These are phyloP conservation scores for Nasonovia ribisnigri DNA, from an alignment of 2,888 invertebrate genomes.

Conservation along the genomic window DNA sequence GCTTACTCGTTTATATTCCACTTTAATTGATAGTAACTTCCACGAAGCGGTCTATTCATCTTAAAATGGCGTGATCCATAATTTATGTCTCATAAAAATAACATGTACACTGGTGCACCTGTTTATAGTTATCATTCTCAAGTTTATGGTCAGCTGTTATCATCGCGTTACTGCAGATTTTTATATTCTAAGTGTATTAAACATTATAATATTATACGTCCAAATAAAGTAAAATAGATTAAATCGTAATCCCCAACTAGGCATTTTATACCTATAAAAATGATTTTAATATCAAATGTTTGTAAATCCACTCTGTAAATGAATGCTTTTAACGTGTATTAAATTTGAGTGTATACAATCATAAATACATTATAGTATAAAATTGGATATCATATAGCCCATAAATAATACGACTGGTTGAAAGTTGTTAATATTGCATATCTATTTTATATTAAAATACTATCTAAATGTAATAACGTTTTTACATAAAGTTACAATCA, in stretches of 20 bases:
- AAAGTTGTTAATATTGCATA: not conserved
- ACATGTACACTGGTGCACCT: not conserved
- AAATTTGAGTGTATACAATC: not conserved
- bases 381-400: not conserved
- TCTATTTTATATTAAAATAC: not conserved
- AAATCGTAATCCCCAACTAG: not conserved
- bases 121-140: not conserved
- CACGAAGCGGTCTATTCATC: not conserved
- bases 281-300: not conserved
- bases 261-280: not conserved
- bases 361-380: not conserved
- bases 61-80: not conserved
- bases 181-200: conserved; percentile 25
- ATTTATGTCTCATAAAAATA: conserved; percentile 5
- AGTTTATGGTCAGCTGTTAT: conserved; percentile 23
- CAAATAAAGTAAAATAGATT: not conserved
- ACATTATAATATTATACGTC: not conserved
- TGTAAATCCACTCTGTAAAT: not conserved
- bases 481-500: conserved; percentile 7
- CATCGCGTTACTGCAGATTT: conserved; percentile 12
- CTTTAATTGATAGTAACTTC: not conserved
- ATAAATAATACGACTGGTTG: not conserved
- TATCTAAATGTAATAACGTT: not conserved
- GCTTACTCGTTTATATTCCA: not conserved
- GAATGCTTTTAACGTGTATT: conserved; percentile 7